phyloP scores from a whole-genome alignment of 2,113 vertebrate species.

The Misgurnus mizolepis region DNA sequence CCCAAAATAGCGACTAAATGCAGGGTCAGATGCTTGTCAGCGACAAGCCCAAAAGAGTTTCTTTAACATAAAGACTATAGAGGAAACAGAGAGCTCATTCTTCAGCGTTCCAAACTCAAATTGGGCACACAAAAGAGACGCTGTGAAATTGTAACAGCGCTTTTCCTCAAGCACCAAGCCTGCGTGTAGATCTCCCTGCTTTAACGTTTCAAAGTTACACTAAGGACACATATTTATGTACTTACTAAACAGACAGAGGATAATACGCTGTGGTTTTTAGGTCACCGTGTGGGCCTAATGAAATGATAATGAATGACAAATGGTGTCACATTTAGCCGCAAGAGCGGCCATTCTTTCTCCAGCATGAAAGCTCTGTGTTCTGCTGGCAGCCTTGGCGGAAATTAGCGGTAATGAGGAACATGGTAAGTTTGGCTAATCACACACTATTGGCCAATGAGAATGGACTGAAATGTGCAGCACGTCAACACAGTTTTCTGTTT shows the following conservation, averaged over 20 bases:
- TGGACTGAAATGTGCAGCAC: background rate
- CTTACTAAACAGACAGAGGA: background rate
- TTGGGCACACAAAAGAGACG: slow-evolving; percentile 10
- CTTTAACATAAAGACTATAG: slow-evolving; percentile 10
- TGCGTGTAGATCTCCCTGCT: background rate
- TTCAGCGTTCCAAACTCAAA: background rate
- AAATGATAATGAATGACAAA: slow-evolving; percentile 28
- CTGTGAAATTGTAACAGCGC: background rate
- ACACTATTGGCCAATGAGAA: slow-evolving; percentile 27
- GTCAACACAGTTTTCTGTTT: background rate
- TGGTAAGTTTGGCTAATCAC: slow-evolving; percentile 47
- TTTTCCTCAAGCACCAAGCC: background rate
- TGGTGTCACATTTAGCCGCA: background rate
- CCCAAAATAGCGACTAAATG: slow-evolving; percentile 19
- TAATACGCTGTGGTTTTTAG: background rate
- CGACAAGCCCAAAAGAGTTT: background rate
- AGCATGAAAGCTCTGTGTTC: slow-evolving; percentile 34
- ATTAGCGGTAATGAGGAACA: slow-evolving; percentile 54
- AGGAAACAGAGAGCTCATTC: slow-evolving; percentile 27
- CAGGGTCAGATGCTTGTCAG: background rate
- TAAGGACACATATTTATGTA: background rate
- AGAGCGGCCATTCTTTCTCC: slow-evolving; percentile 23
- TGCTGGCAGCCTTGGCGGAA: slow-evolving; percentile 51
- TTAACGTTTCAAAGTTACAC: background rate
- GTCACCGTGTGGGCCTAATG: background rate